Evolutionary conservation across 2,797 vertebrate species (phyloP).

Genomic region (Peromyscus eremicus): DNA sequence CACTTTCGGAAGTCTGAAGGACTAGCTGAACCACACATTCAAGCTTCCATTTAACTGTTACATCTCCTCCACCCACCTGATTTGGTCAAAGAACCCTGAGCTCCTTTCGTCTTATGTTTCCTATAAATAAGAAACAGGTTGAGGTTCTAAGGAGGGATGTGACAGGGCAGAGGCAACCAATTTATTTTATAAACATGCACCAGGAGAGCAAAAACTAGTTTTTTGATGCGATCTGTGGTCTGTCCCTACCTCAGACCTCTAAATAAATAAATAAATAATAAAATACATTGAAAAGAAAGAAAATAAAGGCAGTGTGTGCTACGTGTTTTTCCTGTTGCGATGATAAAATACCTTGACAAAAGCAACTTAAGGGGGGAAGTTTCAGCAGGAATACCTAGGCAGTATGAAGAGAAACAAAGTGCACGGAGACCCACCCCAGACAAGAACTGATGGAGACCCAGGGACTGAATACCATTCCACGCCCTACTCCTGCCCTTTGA

Average conservation of each 20-base stretch:
- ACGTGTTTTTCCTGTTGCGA: not conserved
- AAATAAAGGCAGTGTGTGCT: not conserved
- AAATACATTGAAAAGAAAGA: not conserved
- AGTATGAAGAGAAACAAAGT: conserved; percentile 93
- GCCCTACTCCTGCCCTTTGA: conserved; percentile 62
- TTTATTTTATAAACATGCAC: conserved; percentile 24
- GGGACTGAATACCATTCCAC: conserved; percentile 75
- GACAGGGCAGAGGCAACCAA: not conserved
- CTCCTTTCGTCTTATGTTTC: not conserved
- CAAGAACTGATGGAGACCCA: conserved; percentile 93
- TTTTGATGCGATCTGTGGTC: not conserved
- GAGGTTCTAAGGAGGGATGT: not conserved
- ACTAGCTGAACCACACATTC: not conserved
- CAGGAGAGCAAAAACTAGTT: not conserved
- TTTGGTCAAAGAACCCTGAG: conserved; percentile 23
- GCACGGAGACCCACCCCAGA: conserved; percentile 93
- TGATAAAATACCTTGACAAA: not conserved
- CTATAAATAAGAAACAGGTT: conserved; percentile 53
- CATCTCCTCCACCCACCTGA: not conserved
- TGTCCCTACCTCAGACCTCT: not conserved
- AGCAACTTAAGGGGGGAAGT: not conserved
- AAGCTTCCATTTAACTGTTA: not conserved
- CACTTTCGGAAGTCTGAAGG: conserved; percentile 32
- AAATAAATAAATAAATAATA: not conserved
- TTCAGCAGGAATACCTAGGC: conserved; percentile 96